Conservation (phyloP, 1,140 invertebrate species). For the Caenorhabditis briggsae region DNA sequence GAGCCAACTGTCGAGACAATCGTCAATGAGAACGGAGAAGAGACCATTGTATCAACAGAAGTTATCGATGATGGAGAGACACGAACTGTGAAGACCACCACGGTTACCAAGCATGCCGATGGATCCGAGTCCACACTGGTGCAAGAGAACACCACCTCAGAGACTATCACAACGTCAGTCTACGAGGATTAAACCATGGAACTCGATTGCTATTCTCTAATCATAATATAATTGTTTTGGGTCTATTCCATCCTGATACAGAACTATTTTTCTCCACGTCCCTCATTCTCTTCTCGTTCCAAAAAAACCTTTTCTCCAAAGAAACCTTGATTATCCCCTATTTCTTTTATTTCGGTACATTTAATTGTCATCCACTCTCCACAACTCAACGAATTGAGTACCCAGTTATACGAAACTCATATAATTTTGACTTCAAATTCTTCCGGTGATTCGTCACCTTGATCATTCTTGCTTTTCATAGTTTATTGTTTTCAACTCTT, state of each 20-base stretch:
- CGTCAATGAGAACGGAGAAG: constrained; percentile 54
- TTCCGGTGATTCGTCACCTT: constrained; percentile 41
- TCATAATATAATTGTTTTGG: background rate
- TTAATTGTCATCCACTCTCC: background rate
- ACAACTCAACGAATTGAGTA: too few species aligned
- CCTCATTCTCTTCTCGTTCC: background rate
- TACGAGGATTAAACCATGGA: background rate
- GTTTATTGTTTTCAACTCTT: background rate
- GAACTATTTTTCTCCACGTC: background rate
- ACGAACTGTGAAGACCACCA: constrained; percentile 45
- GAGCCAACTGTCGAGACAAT: constrained; percentile 2
- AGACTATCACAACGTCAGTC: background rate
- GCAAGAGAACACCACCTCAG: constrained; percentile 55
- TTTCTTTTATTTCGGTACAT: background rate
- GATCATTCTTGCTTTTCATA: background rate
- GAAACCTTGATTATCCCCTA: background rate
- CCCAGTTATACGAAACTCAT: too few species aligned
- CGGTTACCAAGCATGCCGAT: constrained; percentile 51
- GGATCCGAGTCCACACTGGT: constrained; percentile 52
- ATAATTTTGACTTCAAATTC: too few species aligned
- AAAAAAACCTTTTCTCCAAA: constrained; percentile 1
- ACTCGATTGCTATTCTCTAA: background rate
- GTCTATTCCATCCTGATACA: too few species aligned
- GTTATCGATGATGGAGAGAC: constrained; percentile 48
- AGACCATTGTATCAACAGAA: constrained; percentile 54